A percentile compares a stretch with the other conserved stretches of the same genome.
phyloP scores from a whole-genome alignment of 92 coral and sea anemone species.

The Pocillopora grandis region DNA sequence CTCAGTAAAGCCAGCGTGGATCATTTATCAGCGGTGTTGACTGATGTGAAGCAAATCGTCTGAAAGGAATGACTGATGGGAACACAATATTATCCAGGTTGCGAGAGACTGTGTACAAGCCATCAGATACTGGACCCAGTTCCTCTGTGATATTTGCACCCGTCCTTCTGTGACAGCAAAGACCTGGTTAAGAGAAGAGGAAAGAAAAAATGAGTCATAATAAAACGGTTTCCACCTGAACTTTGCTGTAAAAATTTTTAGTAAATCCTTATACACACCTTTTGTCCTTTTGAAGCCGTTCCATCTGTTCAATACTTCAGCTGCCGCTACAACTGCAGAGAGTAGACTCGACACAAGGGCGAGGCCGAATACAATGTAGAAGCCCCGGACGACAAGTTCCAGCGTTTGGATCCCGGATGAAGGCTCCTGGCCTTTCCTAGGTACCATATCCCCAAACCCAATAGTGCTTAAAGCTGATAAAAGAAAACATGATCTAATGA shows the following conservation, averaged over 20 bases:
- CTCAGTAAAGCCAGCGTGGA: conserved; percentile 48
- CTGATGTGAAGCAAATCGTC: conserved; percentile 46
- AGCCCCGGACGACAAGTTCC: conserved; percentile 48
- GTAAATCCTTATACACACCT: conserved; percentile 11
- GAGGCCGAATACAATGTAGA: conserved; percentile 47
- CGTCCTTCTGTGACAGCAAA: conserved; percentile 20
- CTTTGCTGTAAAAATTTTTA: neutral
- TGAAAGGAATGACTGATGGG: conserved; percentile 63
- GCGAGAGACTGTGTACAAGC: conserved; percentile 46
- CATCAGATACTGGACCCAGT: conserved; percentile 30
- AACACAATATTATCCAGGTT: conserved; percentile 54
- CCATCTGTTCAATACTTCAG: conserved; percentile 38
- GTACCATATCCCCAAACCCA: conserved; percentile 68
- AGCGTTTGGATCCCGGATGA: conserved; percentile 24
- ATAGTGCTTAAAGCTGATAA: conserved; percentile 53
- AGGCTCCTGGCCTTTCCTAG: conserved; percentile 50
- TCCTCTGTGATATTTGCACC: conserved; percentile 27
- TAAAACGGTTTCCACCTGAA: neutral
- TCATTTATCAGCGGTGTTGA: conserved; percentile 41
- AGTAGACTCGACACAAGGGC: conserved; percentile 57
- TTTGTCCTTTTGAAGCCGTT: neutral
- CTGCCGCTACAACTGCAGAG: conserved; percentile 42
- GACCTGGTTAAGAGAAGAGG: neutral
- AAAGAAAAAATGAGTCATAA: neutral
- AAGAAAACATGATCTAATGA: neutral